phyloP scores from a whole-genome alignment of 2,113 vertebrate species.

The Platysternon megacephalum region DNA sequence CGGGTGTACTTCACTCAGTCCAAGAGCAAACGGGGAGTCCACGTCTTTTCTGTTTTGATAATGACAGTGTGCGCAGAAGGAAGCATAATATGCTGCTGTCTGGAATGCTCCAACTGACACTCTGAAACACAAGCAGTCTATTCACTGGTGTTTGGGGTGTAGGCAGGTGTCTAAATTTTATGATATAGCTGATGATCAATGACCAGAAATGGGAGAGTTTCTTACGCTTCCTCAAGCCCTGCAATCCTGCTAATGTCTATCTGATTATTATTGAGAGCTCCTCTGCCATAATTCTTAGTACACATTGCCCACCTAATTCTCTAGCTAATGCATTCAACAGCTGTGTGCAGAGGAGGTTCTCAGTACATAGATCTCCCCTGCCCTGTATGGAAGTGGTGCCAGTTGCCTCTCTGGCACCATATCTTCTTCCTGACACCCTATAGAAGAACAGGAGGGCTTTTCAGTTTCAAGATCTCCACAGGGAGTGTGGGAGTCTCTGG shows the following conservation, averaged over 20 bases:
- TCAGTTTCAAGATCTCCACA: background rate
- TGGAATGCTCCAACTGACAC: background rate
- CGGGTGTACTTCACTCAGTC: background rate
- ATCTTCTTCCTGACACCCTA: background rate
- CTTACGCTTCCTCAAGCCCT: background rate
- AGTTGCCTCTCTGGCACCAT: background rate
- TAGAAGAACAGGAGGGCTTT: background rate
- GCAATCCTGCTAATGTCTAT: background rate
- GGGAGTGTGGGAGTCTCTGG: background rate
- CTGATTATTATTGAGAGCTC: background rate
- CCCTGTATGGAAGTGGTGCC: background rate
- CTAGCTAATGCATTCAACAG: background rate
- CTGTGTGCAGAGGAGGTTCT: background rate
- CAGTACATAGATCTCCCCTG: background rate
- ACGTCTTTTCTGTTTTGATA: background rate
- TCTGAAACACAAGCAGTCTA: background rate
- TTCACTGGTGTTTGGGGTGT: background rate
- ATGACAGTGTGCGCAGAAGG: background rate
- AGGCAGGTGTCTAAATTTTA: background rate
- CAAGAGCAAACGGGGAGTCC: background rate
- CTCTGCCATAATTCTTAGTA: background rate
- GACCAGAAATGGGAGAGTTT: background rate
- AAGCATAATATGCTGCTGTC: background rate
- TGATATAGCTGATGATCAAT: background rate
- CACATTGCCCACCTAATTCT: background rate